A percentile compares a stretch with the other conserved stretches of the same genome.
phyloP scores from a whole-genome alignment of 1,140 invertebrate species.

The Pinna nobilis region DNA sequence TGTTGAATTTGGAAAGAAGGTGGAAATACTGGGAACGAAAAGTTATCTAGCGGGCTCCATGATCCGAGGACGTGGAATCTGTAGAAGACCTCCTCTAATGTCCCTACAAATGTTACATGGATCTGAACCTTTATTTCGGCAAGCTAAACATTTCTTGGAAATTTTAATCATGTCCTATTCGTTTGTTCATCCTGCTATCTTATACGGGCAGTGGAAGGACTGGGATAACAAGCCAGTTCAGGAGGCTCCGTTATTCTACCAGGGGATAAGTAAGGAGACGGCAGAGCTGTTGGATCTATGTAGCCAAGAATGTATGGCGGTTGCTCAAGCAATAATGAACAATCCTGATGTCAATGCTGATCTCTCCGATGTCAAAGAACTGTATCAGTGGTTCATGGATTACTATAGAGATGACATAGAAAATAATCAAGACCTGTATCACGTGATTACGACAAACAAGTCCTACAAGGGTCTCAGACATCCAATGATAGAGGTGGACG shows the following conservation, averaged over 20 bases:
- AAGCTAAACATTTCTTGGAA: conserved; percentile 54
- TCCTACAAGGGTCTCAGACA: conserved; percentile 57
- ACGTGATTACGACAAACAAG: conserved; percentile 56
- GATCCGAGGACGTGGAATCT: conserved; percentile 39
- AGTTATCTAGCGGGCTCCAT: conserved; percentile 45
- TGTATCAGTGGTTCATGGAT: conserved; percentile 55
- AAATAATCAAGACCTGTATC: conserved; percentile 47
- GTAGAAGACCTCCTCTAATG: conserved; percentile 49
- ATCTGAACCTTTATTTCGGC: conserved; percentile 39
- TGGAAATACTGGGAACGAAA: conserved; percentile 38
- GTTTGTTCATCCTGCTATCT: conserved; percentile 60
- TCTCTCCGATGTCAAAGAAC: conserved; percentile 52
- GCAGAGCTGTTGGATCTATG: conserved; percentile 46
- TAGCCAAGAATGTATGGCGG: conserved; percentile 56
- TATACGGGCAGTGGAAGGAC: conserved; percentile 61
- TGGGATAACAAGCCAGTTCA: conserved; percentile 64
- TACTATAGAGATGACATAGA: conserved; percentile 53
- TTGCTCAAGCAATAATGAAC: conserved; percentile 50
- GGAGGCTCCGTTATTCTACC: conserved; percentile 59
- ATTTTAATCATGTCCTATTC: conserved; percentile 52
- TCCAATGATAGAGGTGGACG: conserved; percentile 53
- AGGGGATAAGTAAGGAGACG: conserved; percentile 51
- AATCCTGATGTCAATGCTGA: conserved; percentile 43
- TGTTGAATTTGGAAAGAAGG: conserved; percentile 56
- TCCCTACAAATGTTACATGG: conserved; percentile 52